phyloP scores from a whole-genome alignment of 2,888 invertebrate species.

The Tanytarsus gracilentus region DNA sequence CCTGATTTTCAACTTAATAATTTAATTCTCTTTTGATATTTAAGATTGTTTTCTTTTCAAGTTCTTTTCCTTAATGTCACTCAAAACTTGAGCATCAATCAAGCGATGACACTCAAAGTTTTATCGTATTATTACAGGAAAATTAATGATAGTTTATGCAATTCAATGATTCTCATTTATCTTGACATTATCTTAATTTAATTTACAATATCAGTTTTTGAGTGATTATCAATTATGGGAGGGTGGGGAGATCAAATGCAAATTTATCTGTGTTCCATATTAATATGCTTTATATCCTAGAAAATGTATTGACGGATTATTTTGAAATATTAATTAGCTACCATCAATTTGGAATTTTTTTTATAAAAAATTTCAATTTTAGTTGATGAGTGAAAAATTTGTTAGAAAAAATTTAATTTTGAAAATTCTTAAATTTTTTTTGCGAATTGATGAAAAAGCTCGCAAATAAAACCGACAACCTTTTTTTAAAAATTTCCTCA shows the following conservation, averaged over 20 bases:
- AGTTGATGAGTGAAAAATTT: not conserved
- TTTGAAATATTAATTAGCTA: conserved; percentile 14
- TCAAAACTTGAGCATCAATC: not conserved
- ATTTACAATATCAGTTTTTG: conserved; percentile 11
- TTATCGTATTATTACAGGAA: conserved; percentile 14
- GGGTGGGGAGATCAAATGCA: too few relatives aligned
- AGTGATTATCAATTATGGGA: not conserved
- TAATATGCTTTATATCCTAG: not conserved
- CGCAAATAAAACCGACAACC: too few relatives aligned
- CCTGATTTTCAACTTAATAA: too few relatives aligned
- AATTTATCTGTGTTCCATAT: conserved; percentile 10
- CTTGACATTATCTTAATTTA: conserved; percentile 12
- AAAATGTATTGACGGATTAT: conserved; percentile 21
- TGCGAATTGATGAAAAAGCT: too few relatives aligned
- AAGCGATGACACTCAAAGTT: not conserved
- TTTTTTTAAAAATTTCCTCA: too few relatives aligned
- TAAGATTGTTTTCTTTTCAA: not conserved
- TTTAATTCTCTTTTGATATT: too few relatives aligned
- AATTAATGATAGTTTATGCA: conserved; percentile 30
- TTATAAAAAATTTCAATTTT: not conserved
- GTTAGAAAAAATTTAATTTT: too few relatives aligned
- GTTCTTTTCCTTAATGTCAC: too few relatives aligned
- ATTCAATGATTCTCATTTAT: conserved; percentile 25
- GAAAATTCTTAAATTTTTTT: too few relatives aligned
- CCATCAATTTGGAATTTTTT: conserved; percentile 9